Base-by-base conservation (phyloP, 2,113 vertebrate species). In the Erythrocebus patas region DNA sequence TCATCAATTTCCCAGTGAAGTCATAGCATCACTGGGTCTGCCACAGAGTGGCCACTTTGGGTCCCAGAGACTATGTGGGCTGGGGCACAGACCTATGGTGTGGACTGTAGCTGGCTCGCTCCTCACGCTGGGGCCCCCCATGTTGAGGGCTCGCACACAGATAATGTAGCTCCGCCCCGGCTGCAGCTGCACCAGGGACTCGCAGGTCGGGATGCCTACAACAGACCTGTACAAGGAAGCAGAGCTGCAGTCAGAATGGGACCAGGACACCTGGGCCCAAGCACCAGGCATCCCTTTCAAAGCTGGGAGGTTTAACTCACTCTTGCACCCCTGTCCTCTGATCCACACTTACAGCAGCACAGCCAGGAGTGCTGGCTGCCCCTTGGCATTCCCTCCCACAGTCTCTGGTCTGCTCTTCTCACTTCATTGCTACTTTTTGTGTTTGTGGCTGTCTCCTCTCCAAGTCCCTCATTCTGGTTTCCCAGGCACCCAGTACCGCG, bases 131-230 rank as follows among this genome's bases (percentile, higher is more conserved):
- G 98, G 98, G 3, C 99, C 99, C 0, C 99, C 99, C n/a, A 99
- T 97, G 94, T 99, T 99, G 75, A 99, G 98, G 5, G 99, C 99
- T 95, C 99, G 98, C 93, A 99, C 99, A 40, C 97, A 99, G 96
- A 99, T 75, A 0, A 22, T 83, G 98, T 99, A 99, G 78, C 81
- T 97, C 55, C 98, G 98, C 79, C 93, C 83, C 11, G 99, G 98
- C 98, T 99, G 99, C 97, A 99, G 99, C 97, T 99, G 99, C 97
- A 99, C 99, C 92, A 99, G 96, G 97, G 99, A 98, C 99, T 99
- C 99, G 4, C 99, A 99, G 96, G 99, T 99, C 38, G 99, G 99
- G 93, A 99, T 99, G 6, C 99, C 99, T 50, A 99, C 99, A 3
- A 99, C 98, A 4, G 99, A 99, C 97, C 99, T 99, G 96, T 25